Percentiles rank a stretch among this genome's conserved stretches.
Evolutionary conservation across 1,140 invertebrate species (phyloP).

Genomic region (Tetramorium alpestre): DNA sequence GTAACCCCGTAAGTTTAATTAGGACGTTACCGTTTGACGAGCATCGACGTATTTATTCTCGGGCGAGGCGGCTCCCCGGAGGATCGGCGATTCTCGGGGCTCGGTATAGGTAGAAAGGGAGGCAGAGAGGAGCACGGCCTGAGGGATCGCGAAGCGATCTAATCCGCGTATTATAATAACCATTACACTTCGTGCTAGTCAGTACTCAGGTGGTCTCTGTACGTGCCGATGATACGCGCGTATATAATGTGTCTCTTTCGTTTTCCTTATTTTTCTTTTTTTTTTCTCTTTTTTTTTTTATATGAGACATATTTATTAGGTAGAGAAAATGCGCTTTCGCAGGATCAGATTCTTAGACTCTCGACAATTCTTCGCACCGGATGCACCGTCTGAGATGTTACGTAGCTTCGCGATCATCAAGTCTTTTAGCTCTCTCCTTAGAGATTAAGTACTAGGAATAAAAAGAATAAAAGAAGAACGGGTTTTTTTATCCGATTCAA

Average conservation of each 20-base stretch:
- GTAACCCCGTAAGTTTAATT: constrained; percentile 51
- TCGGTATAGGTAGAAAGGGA: not conserved
- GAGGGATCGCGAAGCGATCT: constrained; percentile 51
- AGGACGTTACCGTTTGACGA: constrained; percentile 35
- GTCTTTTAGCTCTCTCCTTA: not conserved
- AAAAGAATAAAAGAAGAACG: not conserved
- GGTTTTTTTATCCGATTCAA: not conserved
- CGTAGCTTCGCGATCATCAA: not conserved
- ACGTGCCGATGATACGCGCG: constrained; percentile 27
- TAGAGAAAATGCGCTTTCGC: constrained; percentile 64
- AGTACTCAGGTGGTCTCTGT: constrained; percentile 60
- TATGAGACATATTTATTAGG: constrained; percentile 44
- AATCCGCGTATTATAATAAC: constrained; percentile 32
- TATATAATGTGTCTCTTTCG: not conserved
- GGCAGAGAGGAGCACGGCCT: constrained; percentile 18
- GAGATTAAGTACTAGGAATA: not conserved
- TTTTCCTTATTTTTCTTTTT: not conserved
- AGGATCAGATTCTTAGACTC: constrained; percentile 41
- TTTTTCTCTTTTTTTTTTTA: not conserved
- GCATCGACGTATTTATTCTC: constrained; percentile 45
- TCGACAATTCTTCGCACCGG: constrained; percentile 31
- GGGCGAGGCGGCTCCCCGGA: constrained; percentile 10
- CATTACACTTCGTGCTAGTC: constrained; percentile 64
- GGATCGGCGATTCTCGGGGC: constrained; percentile 21
- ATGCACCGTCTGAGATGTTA: constrained; percentile 60